Evolutionary conservation across 1,140 invertebrate species (phyloP).

Genomic region (Formica exsecta): DNA sequence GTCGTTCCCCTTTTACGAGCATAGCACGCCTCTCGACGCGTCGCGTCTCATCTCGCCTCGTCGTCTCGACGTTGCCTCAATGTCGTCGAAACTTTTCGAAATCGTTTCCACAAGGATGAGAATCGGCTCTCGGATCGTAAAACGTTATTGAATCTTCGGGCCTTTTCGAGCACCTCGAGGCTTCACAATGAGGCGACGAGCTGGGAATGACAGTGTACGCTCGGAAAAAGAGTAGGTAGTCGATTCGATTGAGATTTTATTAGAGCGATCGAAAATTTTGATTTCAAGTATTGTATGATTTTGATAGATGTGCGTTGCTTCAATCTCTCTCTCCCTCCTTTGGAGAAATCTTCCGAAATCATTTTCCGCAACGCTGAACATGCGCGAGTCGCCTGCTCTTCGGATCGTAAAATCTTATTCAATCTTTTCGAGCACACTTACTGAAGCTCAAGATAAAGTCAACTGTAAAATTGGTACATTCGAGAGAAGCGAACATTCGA

Average conservation of each 20-base stretch:
- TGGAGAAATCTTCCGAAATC: background rate
- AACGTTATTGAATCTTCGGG: conserved; percentile 58
- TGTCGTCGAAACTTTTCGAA: conserved; percentile 40
- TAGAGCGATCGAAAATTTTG: conserved; percentile 19
- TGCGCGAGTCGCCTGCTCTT: conserved; percentile 20
- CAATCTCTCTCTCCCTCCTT: too few relatives aligned
- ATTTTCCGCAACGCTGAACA: conserved; percentile 2
- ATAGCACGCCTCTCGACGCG: conserved; percentile 1
- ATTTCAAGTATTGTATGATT: conserved; percentile 9
- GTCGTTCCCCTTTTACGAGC: conserved; percentile 47
- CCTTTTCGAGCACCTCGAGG: conserved; percentile 23
- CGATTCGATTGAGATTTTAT: conserved; percentile 31
- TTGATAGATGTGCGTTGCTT: background rate
- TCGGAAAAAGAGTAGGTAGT: background rate
- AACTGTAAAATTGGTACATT: conserved; percentile 39
- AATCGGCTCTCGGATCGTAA: conserved; percentile 48
- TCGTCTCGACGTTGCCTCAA: conserved; percentile 19
- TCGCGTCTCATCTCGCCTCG: background rate
- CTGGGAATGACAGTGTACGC: conserved; percentile 22
- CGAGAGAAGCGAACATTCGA: background rate
- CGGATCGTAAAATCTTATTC: conserved; percentile 34
- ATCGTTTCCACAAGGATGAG: conserved; percentile 44
- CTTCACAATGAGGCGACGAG: conserved; percentile 23
- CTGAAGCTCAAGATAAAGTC: conserved; percentile 28
- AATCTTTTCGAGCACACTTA: conserved; percentile 17